These are phyloP conservation scores for Austrolebias charrua DNA, from an alignment of 2,797 vertebrate genomes.

Conservation along the genomic window DNA sequence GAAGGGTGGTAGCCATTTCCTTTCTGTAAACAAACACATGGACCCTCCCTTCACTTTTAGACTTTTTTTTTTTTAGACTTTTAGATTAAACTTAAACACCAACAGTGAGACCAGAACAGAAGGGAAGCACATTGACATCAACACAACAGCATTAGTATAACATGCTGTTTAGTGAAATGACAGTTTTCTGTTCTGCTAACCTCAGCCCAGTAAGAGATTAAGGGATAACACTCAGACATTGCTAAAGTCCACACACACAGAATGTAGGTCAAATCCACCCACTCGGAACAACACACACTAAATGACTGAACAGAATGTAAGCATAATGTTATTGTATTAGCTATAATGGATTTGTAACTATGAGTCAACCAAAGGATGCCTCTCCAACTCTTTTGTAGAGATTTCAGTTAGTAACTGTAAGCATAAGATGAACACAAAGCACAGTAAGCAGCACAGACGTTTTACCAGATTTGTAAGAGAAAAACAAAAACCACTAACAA, in stretches of 20 bases:
- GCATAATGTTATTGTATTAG: conserved; percentile 16
- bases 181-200: conserved; percentile 8
- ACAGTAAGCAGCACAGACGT: conserved; percentile 21
- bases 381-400: conserved; percentile 36
- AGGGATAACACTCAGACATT: conserved; percentile 30
- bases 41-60: background rate
- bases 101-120: conserved; percentile 15
- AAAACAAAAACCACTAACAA: conserved; percentile 58
- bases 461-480: conserved; percentile 37
- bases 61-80: background rate
- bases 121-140: conserved; percentile 1
- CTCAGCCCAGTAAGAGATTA: conserved; percentile 24
- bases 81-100: background rate
- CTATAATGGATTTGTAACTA: conserved; percentile 36
- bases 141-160: conserved; percentile 27
- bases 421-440: conserved; percentile 27
- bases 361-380: conserved; percentile 26
- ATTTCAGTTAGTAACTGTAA: conserved; percentile 30
- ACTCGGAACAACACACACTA: conserved; percentile 8
- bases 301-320: conserved; percentile 5
- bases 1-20: conserved; percentile 38
- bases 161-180: conserved; percentile 30
- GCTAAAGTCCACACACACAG: conserved; percentile 23
- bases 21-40: conserved; percentile 37
- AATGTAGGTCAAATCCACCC: conserved; percentile 23